Evolutionary conservation across 2,888 invertebrate genomes (phyloP).

Genomic region (Sturmia bella): DNA sequence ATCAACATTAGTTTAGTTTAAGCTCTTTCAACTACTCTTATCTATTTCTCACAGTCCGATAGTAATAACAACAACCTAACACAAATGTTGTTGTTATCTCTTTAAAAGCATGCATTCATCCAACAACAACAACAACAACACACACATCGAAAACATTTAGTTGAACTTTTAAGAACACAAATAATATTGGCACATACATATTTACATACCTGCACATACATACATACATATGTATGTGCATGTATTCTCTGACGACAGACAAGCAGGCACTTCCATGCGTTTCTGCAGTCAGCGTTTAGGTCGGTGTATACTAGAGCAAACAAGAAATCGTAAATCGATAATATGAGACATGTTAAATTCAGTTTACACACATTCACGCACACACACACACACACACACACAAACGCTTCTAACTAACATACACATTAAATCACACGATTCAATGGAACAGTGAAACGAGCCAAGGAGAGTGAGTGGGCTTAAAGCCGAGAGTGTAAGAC

Average conservation of each 20-base stretch:
- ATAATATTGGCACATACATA: conserved; percentile 16
- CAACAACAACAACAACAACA: neutral
- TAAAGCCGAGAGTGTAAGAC: conserved; percentile 31
- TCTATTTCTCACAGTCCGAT: conserved; percentile 43
- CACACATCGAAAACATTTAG: conserved; percentile 14
- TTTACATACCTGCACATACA: neutral
- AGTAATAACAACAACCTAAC: conserved; percentile 24
- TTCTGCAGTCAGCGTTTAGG: conserved; percentile 42
- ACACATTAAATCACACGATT: neutral
- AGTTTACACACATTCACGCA: conserved; percentile 15
- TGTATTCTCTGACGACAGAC: neutral
- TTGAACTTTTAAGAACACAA: conserved; percentile 42
- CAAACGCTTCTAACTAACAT: neutral
- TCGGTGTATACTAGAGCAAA: conserved; percentile 50
- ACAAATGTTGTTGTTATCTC: conserved; percentile 56
- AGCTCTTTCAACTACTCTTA: conserved; percentile 53
- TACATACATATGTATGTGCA: neutral
- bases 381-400: neutral
- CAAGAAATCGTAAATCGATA: conserved; percentile 67
- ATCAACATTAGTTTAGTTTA: conserved; percentile 23
- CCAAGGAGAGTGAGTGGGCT: neutral
- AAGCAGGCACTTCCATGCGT: conserved; percentile 38
- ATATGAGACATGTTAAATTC: conserved; percentile 57
- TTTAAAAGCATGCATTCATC: conserved; percentile 46
- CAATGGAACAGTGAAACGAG: neutral